These are phyloP conservation scores for Drosophila kurseongensis DNA, from an alignment of 1,140 invertebrate genomes.

Conservation along the genomic window DNA sequence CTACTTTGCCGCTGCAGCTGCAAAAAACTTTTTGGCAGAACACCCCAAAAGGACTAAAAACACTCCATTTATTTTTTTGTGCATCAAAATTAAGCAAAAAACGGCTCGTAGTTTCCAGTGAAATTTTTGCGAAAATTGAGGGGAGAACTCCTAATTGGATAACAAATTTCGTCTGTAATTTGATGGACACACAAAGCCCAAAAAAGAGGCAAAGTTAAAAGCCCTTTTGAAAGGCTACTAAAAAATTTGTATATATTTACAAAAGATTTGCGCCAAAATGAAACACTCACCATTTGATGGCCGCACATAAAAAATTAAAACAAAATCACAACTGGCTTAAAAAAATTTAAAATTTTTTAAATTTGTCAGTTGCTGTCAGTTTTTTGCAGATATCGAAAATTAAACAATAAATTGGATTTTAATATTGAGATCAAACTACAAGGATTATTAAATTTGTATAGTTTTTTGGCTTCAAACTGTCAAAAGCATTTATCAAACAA, in stretches of 20 bases:
- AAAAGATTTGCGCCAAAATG: neutral
- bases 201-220: slow-evolving; percentile 17
- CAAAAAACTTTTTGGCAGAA: slow-evolving; percentile 70
- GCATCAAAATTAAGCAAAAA: slow-evolving; percentile 24
- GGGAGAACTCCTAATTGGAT: slow-evolving; percentile 38
- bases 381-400: neutral
- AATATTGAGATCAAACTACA: neutral
- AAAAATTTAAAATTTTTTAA: neutral
- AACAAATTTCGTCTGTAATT: slow-evolving; percentile 43
- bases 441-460: neutral
- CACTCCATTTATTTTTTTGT: slow-evolving; percentile 18
- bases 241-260: neutral
- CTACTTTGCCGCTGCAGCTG: slow-evolving; percentile 79
- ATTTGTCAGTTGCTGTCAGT: slow-evolving; percentile 1
- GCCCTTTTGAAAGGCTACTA: neutral
- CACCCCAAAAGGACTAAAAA: slow-evolving; percentile 29
- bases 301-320: neutral
- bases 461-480: neutral
- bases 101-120: slow-evolving; percentile 24
- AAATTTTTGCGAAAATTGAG: slow-evolving; percentile 16
- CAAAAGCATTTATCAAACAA: neutral
- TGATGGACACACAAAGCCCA: slow-evolving; percentile 11
- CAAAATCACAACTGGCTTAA: neutral
- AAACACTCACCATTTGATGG: slow-evolving; percentile 3
- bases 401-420: slow-evolving; percentile 21